Evolutionary conservation across 2,113 vertebrate species (phyloP).

Genomic region (Fulmarus glacialis): DNA sequence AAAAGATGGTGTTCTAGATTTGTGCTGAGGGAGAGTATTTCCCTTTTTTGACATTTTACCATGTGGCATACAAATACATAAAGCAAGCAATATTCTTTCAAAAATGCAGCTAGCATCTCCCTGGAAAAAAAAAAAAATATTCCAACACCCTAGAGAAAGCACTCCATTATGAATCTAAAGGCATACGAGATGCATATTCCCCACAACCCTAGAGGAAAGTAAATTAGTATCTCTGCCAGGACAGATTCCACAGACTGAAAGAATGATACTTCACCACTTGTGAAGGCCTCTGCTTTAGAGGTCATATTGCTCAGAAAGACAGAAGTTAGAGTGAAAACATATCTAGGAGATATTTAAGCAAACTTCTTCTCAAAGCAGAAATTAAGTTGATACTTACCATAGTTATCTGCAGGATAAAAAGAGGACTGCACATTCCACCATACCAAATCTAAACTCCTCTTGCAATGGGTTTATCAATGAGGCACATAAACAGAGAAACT

Average conservation of each 20-base stretch:
- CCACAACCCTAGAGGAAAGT: neutral
- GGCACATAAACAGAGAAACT: neutral
- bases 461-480: neutral
- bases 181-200: neutral
- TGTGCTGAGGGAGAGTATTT: neutral
- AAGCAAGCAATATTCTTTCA: neutral
- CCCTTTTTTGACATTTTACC: neutral
- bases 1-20: neutral
- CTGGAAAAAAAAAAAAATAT: neutral
- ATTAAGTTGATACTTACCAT: neutral
- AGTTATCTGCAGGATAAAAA: neutral
- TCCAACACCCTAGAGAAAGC: neutral
- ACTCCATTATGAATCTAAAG: neutral
- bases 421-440: neutral
- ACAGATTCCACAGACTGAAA: neutral
- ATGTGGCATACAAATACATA: neutral
- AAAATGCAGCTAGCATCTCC: neutral
- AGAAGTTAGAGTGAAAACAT: neutral
- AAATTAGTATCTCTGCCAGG: neutral
- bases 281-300: neutral
- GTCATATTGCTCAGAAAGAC: neutral
- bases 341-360: neutral
- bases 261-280: neutral
- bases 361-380: neutral
- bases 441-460: neutral